These are phyloP conservation scores for Sthenelais limicola DNA, from an alignment of 2,888 invertebrate species.

Conservation along the genomic window DNA sequence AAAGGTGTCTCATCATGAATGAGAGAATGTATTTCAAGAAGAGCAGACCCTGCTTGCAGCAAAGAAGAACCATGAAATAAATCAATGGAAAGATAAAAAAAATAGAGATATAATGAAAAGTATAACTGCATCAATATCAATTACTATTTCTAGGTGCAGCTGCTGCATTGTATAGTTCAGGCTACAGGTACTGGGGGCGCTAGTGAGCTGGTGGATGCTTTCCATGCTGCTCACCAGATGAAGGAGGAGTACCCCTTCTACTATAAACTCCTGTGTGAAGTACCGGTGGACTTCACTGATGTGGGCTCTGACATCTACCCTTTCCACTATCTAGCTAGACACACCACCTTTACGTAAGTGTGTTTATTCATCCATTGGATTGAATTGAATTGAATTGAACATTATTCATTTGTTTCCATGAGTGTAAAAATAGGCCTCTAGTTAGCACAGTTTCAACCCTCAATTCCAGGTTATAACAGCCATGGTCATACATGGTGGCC, in stretches of 20 bases:
- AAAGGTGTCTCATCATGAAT: too few species aligned
- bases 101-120: too few species aligned
- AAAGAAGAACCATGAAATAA: too few species aligned
- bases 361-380: not conserved
- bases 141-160: slow-evolving; percentile 74
- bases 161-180: slow-evolving; percentile 79
- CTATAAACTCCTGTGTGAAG: slow-evolving; percentile 77
- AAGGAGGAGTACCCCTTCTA: slow-evolving; percentile 75
- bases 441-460: too few species aligned
- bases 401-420: not conserved
- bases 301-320: slow-evolving; percentile 77
- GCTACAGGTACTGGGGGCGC: slow-evolving; percentile 78
- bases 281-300: slow-evolving; percentile 82
- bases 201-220: slow-evolving; percentile 80
- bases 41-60: too few species aligned
- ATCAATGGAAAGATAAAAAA: too few species aligned
- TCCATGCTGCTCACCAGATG: slow-evolving; percentile 78
- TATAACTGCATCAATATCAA: too few species aligned
- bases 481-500: too few species aligned
- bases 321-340: slow-evolving; percentile 27
- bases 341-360: slow-evolving; percentile 27
- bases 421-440: not conserved
- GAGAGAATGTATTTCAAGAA: too few species aligned
- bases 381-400: not conserved
- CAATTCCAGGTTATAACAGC: too few species aligned